Conservation (phyloP, 2,797 vertebrate species). For the Neosilurus hyrtlii region DNA sequence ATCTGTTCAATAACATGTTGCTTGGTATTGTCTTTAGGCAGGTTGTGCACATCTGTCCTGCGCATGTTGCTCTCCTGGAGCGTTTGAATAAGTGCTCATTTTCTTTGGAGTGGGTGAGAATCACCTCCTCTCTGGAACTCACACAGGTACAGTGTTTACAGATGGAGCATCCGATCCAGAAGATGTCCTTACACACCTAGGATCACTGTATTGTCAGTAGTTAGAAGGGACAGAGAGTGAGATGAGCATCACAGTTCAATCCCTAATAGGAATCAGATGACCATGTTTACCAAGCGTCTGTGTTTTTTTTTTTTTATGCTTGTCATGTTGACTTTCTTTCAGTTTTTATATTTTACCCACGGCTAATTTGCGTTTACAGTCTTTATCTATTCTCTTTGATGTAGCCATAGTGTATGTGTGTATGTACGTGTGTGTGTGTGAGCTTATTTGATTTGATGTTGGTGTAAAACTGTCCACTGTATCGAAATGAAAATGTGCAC, state of each 20-base stretch:
- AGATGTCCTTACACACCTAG: background rate
- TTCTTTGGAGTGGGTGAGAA: constrained; percentile 28
- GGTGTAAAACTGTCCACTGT: background rate
- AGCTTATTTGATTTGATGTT: background rate
- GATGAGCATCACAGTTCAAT: constrained; percentile 7
- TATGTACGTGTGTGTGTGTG: too few relatives aligned
- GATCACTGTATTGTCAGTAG: background rate
- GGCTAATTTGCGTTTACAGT: constrained; percentile 19
- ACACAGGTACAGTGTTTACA: background rate
- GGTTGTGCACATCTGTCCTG: constrained; percentile 18
- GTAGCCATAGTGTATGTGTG: background rate
- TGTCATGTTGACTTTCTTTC: background rate
- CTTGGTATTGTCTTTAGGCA: background rate
- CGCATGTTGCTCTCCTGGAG: constrained; percentile 30
- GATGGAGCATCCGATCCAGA: background rate
- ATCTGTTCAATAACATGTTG: constrained; percentile 37
- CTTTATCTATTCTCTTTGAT: constrained; percentile 12
- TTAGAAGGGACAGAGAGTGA: background rate
- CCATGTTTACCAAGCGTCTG: background rate
- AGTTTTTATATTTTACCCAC: background rate
- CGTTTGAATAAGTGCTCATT: constrained; percentile 32
- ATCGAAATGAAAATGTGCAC: background rate
- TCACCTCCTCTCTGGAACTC: background rate
- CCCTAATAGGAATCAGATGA: constrained; percentile 37
- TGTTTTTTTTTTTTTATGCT: constrained; percentile 3